Conservation (phyloP, 2,888 invertebrate genomes). For the Uloborus plumipes region DNA sequence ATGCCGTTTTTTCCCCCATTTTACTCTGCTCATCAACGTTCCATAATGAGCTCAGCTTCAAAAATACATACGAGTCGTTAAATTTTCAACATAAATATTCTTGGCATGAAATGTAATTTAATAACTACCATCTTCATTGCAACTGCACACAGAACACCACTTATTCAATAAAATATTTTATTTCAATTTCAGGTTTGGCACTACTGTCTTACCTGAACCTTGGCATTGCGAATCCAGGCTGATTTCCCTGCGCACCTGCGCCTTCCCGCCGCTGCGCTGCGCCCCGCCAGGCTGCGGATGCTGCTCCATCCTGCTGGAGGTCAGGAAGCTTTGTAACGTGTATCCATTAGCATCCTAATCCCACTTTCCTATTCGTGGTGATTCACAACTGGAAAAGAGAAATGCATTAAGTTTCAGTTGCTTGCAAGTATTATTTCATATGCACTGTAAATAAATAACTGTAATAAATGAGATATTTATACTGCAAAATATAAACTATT, state of each 20-base stretch:
- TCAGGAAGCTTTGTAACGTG: conserved; percentile 33
- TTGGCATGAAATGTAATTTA: too few relatives aligned
- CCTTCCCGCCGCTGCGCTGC: conserved; percentile 1
- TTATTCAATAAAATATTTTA: not conserved
- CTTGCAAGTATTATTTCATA: too few relatives aligned
- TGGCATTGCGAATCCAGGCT: conserved; percentile 62
- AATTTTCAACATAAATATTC: too few relatives aligned
- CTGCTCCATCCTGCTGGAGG: conserved; percentile 36
- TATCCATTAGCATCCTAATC: conserved; percentile 31
- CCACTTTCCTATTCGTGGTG: not conserved
- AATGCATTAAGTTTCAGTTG: not conserved
- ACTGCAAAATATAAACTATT: too few relatives aligned
- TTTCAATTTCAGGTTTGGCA: not conserved
- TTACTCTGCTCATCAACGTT: too few relatives aligned
- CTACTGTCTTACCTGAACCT: conserved; percentile 38
- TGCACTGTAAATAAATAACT: too few relatives aligned
- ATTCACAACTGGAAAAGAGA: conserved; percentile 8
- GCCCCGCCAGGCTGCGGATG: conserved; percentile 31
- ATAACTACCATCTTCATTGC: not conserved
- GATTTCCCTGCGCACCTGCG: conserved; percentile 49
- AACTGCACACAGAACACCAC: not conserved
- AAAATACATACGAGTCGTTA: too few relatives aligned
- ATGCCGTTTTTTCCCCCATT: too few relatives aligned
- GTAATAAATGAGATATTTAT: too few relatives aligned
- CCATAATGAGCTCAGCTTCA: too few relatives aligned